Conservation (phyloP, 2,888 invertebrate genomes). For the Hirtodrosophila trivittata region DNA sequence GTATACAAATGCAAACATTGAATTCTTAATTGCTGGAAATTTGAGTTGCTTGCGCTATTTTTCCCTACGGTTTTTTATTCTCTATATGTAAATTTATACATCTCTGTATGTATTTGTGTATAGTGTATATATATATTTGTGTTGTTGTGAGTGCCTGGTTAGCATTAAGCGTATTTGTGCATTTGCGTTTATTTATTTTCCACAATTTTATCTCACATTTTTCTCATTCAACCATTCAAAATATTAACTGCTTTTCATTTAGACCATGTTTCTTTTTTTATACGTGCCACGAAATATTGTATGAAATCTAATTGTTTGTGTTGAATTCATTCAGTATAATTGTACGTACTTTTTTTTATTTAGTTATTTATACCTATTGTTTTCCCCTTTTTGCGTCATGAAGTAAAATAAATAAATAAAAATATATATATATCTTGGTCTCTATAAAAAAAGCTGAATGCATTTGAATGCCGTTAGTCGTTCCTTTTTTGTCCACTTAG, state of each 20-base stretch:
- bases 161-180: slow-evolving; percentile 40
- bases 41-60: slow-evolving; percentile 65
- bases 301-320: slow-evolving; percentile 60
- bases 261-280: slow-evolving; percentile 14
- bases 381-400: no score
- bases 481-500: no score
- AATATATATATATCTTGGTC: no score
- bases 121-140: slow-evolving; percentile 1
- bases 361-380: no score
- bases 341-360: no score
- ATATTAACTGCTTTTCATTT: slow-evolving; percentile 70
- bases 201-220: slow-evolving; percentile 42
- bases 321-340: slow-evolving; percentile 34
- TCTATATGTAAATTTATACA: not conserved
- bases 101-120: not conserved
- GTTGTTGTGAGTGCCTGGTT: slow-evolving; percentile 21
- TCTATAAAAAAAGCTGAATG: no score
- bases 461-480: no score
- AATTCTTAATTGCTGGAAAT: slow-evolving; percentile 74
- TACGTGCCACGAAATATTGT: slow-evolving; percentile 44
- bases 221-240: slow-evolving; percentile 39
- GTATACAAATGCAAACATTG: no score
- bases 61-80: no score
- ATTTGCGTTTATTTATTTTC: slow-evolving; percentile 58
- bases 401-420: no score